phyloP scores from a whole-genome alignment of 2,888 invertebrate genomes.

The Chloroclysta siterata region DNA sequence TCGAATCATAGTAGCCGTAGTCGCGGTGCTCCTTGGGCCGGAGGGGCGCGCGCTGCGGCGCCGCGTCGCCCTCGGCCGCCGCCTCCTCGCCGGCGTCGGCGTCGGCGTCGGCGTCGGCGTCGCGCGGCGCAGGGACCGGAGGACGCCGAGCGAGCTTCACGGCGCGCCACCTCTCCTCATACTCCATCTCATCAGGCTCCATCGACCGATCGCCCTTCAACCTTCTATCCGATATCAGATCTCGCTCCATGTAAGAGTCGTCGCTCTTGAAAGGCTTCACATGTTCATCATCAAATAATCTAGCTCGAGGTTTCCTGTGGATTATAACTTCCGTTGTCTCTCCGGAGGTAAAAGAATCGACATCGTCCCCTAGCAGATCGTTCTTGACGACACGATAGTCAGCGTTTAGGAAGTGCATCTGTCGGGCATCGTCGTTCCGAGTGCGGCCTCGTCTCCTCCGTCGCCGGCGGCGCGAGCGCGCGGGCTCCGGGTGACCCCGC shows the following conservation, averaged over 20 bases:
- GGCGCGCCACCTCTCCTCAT: conserved; percentile 10
- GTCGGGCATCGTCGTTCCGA: conserved; percentile 1
- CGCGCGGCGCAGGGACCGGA: too few relatives aligned
- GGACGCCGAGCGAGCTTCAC: conserved; percentile 11
- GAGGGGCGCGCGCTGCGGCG: conserved; percentile 22
- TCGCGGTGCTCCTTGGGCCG: conserved; percentile 47
- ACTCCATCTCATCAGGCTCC: conserved; percentile 20
- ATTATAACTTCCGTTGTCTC: conserved; percentile 50
- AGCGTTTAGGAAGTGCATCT: conserved; percentile 36
- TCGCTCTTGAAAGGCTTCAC: conserved; percentile 18
- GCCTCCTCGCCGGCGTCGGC: conserved; percentile 11
- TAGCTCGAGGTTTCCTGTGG: conserved; percentile 63
- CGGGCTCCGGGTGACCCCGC: neutral
- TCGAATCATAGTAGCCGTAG: conserved; percentile 72
- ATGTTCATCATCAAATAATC: conserved; percentile 31
- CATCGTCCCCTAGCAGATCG: conserved; percentile 46
- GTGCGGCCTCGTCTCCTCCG: neutral
- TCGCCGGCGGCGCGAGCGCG: conserved; percentile 1
- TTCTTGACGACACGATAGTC: conserved; percentile 47
- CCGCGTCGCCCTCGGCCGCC: conserved; percentile 15
- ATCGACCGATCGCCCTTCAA: conserved; percentile 3
- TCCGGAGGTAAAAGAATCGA: conserved; percentile 39
- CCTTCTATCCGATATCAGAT: conserved; percentile 28
- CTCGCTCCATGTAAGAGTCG: conserved; percentile 41
- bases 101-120: neutral